These are phyloP conservation scores for Todiramphus saurophagus DNA, from an alignment of 2,113 vertebrate species.

Conservation along the genomic window DNA sequence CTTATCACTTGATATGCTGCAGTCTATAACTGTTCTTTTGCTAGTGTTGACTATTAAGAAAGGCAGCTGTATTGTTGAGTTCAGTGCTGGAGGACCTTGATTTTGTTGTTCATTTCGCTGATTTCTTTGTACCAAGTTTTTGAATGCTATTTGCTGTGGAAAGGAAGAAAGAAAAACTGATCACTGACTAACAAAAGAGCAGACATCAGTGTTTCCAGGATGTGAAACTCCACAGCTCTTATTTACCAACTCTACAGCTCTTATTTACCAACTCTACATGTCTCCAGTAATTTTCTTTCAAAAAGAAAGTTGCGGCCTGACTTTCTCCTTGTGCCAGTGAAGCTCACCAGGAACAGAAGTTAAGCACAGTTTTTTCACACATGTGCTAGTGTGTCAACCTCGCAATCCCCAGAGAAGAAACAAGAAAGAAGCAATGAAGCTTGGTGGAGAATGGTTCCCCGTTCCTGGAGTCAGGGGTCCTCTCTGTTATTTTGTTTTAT, in stretches of 20 bases:
- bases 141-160: constrained; percentile 88
- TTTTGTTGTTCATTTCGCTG: constrained; percentile 80
- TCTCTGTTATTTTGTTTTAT: background rate
- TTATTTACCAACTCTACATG: background rate
- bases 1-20: constrained; percentile 91
- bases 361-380: background rate
- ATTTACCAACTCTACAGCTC: background rate
- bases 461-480: background rate
- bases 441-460: background rate
- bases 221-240: background rate
- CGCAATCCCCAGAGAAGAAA: background rate
- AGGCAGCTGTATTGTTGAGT: constrained; percentile 86
- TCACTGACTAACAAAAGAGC: background rate
- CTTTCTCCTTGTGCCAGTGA: background rate
- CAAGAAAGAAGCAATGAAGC: background rate
- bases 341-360: background rate
- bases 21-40: constrained; percentile 87
- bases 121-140: constrained; percentile 89
- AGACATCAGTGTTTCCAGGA: background rate
- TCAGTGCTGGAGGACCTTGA: constrained; percentile 78
- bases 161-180: background rate
- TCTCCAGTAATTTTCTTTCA: background rate
- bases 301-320: background rate
- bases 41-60: constrained; percentile 89
- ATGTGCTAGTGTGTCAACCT: background rate